Base-by-base conservation (phyloP, 2,113 vertebrate species). In the Dascyllus trimaculatus region DNA sequence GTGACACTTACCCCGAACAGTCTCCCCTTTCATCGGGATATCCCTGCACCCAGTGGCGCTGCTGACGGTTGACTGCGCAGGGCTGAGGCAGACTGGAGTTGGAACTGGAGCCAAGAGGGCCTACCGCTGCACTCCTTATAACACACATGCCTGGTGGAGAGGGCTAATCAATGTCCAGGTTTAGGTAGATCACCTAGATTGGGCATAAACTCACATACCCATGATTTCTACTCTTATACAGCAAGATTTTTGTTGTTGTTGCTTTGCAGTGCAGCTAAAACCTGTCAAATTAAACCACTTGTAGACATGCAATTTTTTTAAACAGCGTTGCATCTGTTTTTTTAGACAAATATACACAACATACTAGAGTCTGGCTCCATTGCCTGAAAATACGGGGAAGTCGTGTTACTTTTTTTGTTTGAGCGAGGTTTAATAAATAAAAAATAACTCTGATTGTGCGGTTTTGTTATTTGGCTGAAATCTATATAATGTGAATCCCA, bases 21-120 rank as follows among this genome's bases (percentile, higher is more conserved):
- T 4, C 38, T 61, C 45, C 26, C 32, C 49, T 75, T 65, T 79
- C 75, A 56, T 68, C 73, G 68, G 88, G 87, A 89, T 80, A 80
- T 85, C 80, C 89, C 81, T 22, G 87, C 81, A 71, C 21, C 79
- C 85, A 64, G 93, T 89, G 89, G 89, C 90, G 93, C 89, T 80
- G 82, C 83, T 82, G 90, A 85, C 84, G 88, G 86, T 49, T 15
- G 70, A 85, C 88, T 91, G 93, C 84, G 89, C 80, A 85, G 86
- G 56, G 87, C 85, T 91, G 82, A 84, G 45, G 65, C 77, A 61
- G 84, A 43, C 80, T 87, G 85, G 87, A 88, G 90, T 64, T 81
- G 78, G 78, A 91, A 76, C 60, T 66, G 86, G 71, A 83, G 83
- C 85, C 92, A 91, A 84, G 59, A 81, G 79, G 85, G 88, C 88